Conservation (phyloP, 2,797 vertebrate species). For the Onychomys leucogaster region DNA sequence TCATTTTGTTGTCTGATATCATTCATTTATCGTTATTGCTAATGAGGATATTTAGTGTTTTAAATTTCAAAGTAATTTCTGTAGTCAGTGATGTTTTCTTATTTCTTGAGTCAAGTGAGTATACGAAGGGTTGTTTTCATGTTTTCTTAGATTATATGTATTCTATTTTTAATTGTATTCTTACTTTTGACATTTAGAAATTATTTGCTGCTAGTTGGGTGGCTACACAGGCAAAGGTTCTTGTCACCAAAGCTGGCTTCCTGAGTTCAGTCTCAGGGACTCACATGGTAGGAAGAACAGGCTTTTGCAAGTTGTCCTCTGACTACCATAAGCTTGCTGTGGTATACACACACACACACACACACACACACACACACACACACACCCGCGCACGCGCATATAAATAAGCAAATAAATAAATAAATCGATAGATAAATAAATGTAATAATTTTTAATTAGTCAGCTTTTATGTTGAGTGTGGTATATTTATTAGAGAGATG, state of each 20-base stretch:
- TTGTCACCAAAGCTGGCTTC: neutral
- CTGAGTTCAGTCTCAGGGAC: neutral
- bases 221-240: neutral
- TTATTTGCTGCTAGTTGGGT: neutral
- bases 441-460: neutral
- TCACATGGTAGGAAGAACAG: neutral
- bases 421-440: neutral
- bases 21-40: slow-evolving; percentile 11
- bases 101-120: neutral
- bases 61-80: neutral
- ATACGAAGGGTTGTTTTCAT: neutral
- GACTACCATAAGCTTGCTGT: neutral
- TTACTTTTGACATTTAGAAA: slow-evolving; percentile 11
- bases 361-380: too few species aligned
- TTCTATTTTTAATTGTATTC: neutral
- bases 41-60: neutral
- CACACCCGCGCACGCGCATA: too few species aligned
- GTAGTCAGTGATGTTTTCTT: neutral
- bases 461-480: neutral
- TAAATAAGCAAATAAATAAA: neutral
- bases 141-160: neutral
- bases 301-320: neutral
- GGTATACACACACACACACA: neutral
- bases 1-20: neutral
- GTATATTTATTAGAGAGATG: neutral